These are phyloP conservation scores for Drosophila arawakana DNA, from an alignment of 1,140 invertebrate genomes.

Conservation along the genomic window DNA sequence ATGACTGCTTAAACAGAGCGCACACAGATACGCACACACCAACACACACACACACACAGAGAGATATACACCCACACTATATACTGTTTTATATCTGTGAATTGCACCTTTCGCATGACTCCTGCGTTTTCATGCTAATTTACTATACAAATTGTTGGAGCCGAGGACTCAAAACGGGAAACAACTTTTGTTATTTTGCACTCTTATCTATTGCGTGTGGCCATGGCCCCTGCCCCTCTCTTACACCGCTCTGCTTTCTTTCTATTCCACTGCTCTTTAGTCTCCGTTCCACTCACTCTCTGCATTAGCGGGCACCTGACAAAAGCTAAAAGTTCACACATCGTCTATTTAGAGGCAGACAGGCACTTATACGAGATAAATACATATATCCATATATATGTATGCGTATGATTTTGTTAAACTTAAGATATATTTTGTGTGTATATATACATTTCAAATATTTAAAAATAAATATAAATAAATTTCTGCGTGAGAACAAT, in stretches of 20 bases:
- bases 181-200: constrained; percentile 37
- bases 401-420: constrained; percentile 47
- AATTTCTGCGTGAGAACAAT: constrained; percentile 70
- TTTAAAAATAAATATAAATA: constrained; percentile 71
- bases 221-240: constrained; percentile 24
- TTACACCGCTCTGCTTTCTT: background rate
- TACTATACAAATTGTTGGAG: constrained; percentile 42
- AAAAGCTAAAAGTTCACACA: constrained; percentile 80
- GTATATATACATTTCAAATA: constrained; percentile 50
- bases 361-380: constrained; percentile 48
- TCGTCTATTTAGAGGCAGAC: constrained; percentile 58
- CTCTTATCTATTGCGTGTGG: constrained; percentile 52
- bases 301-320: constrained; percentile 78
- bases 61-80: background rate
- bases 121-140: constrained; percentile 69
- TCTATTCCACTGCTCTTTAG: background rate
- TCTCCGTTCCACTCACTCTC: constrained; percentile 39
- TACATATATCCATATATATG: constrained; percentile 10
- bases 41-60: constrained; percentile 11
- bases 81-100: constrained; percentile 44
- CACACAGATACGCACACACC: constrained; percentile 13
- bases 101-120: constrained; percentile 53
- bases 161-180: constrained; percentile 21
- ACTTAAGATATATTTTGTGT: constrained; percentile 41
- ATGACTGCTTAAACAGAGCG: constrained; percentile 76